A percentile compares a stretch with the other conserved stretches of the same genome.
These are phyloP conservation scores for Clarias macrocephalus DNA, from an alignment of 2,113 vertebrate species.

Conservation along the genomic window DNA sequence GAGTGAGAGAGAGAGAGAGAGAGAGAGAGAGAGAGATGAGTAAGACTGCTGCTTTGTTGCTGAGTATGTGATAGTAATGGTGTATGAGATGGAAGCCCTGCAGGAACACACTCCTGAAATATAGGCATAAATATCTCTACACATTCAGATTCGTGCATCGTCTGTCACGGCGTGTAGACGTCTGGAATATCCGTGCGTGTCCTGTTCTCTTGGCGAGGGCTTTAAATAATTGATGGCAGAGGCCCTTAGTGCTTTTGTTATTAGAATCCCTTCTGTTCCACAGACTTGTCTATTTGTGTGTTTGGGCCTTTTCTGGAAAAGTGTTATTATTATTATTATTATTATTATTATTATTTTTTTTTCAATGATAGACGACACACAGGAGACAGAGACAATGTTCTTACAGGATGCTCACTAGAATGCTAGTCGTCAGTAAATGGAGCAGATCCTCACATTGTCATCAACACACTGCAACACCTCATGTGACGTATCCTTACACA, in stretches of 20 bases:
- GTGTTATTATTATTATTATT: neutral
- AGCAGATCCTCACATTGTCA: constrained; percentile 31
- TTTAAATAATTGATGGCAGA: constrained; percentile 50
- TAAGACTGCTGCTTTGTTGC: constrained; percentile 4
- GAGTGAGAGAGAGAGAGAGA: constrained; percentile 15
- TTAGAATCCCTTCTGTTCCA: constrained; percentile 6
- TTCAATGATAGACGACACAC: neutral
- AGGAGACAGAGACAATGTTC: constrained; percentile 25
- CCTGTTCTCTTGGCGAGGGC: constrained; percentile 3
- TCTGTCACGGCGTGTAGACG: neutral
- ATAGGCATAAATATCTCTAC: too few species aligned
- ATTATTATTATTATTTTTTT: too few species aligned
- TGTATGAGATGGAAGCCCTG: constrained; percentile 30
- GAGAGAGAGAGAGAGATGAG: constrained; percentile 22
- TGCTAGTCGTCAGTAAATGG: constrained; percentile 19
- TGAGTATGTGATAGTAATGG: constrained; percentile 27
- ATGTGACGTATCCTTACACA: neutral
- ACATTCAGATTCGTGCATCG: too few species aligned
- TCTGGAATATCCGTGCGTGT: neutral
- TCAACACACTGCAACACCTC: neutral
- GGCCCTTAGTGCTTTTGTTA: constrained; percentile 42
- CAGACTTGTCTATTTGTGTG: neutral
- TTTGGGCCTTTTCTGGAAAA: neutral
- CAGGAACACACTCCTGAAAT: constrained; percentile 6
- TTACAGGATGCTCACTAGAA: constrained; percentile 22